phyloP scores from a whole-genome alignment of 2,888 invertebrate species.

The Gymnosoma rotundatum region DNA sequence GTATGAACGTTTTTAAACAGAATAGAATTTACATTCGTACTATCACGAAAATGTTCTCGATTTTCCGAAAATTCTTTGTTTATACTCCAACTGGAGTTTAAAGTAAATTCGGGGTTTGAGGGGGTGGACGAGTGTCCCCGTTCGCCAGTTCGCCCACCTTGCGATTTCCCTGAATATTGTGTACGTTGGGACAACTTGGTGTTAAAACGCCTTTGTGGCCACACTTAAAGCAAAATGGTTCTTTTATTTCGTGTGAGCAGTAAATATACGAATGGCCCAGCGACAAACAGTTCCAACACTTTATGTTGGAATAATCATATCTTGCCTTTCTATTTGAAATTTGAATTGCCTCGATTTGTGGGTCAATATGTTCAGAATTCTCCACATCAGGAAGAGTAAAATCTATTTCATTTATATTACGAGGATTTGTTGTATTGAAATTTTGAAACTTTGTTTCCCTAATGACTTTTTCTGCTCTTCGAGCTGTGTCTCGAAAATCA shows the following conservation, averaged over 20 bases:
- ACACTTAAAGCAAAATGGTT: no score
- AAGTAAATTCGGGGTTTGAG: background rate
- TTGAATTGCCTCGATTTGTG: background rate
- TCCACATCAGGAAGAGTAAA: background rate
- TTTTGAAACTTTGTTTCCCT: background rate
- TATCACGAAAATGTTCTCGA: no score
- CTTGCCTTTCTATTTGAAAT: background rate
- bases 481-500: background rate
- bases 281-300: background rate
- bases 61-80: no score
- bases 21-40: no score
- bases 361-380: background rate
- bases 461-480: background rate
- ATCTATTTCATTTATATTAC: background rate
- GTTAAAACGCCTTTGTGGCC: background rate
- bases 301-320: background rate
- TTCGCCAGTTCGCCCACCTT: no score
- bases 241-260: background rate
- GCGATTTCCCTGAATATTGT: no score
- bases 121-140: background rate
- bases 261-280: background rate
- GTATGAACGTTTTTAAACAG: no score
- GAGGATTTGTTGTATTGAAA: background rate
- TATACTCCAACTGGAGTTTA: no score
- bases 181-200: background rate